Base-by-base conservation (phyloP, 1,140 invertebrate genomes). In the Eupeodes corollae region DNA sequence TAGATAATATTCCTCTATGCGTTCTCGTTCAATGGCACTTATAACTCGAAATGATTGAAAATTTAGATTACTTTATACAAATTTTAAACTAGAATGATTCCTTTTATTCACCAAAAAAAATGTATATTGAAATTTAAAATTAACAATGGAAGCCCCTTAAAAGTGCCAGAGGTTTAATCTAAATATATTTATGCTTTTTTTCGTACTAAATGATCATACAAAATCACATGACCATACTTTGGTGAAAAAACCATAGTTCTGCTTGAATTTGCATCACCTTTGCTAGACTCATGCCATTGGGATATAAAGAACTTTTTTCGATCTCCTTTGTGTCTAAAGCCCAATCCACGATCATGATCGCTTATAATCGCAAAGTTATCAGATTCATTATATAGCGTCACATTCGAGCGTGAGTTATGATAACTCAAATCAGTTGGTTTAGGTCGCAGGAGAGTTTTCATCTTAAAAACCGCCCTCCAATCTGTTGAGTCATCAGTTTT, bases 241-340 rank as follows among this genome's bases (percentile, higher is more conserved):
- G 57, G 54, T 0, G 64, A 63, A 34, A 46, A 50, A 2, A 48
- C 39, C 50, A 56, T 58, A 3, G 49, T 32, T 3, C 64, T 49
- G 10, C 30, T 55, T 16, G 54, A 51, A 44, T 63, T 64, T 1
- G 37, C 50, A 6, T 48, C 47, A 44, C 49, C 54, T n/a, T n/a
- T n/a, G n/a, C n/a, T n/a, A n/a, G 40, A 38, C n/a, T 52, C 58
- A 0, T 6, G 1, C 0, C 19, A 19, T 0, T 50, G 46, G 15
- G 59, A 55, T 3, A 67, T 52, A n/a, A 59, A 49, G 16, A 67
- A 50, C 16, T 50, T 49, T 13, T 67, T 64, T 41, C 55, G 59
- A 51, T 67, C 64, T 9, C 63, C 58, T 16, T 46, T 57, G 38
- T 67, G 64, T 53, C 58, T 61, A 12, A 67, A 67, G 42, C 65